Base-by-base conservation (phyloP, 2,888 invertebrate genomes). In the Scotopteryx bipunctaria region DNA sequence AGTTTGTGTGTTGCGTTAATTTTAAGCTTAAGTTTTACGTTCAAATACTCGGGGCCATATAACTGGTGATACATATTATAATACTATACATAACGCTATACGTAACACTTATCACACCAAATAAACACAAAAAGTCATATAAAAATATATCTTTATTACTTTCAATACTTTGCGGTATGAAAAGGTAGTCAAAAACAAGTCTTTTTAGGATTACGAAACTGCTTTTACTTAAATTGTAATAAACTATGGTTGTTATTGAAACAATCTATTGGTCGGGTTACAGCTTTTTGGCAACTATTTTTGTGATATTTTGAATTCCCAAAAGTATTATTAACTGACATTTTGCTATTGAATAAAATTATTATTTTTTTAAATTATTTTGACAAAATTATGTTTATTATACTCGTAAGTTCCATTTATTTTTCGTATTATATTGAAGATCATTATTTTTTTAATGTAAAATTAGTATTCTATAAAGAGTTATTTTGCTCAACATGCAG, bases 1-100 rank as follows among this genome's bases (percentile, higher is more conserved):
- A 40, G 16, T 15, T 58, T 59, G 57, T 53, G 42, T 40, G 38
- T 1, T 43, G 21, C 31, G 11, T 35, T 49, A 46, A 19, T 46
- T 60, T 64, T 67, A 42, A 57, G 48, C 50, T 61, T 57, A 53
- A 52, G 57, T 64, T 73, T 79, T 76, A 67, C 51, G 66, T 75
- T 72, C 63, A 49, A 60, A 64, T 69, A 64, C 69, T 43, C 61
- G 73, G 75, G 75, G 82, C 81, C 82, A 81, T 82, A 78, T 66
- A 55, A 69, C 73, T 70, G 61, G 77, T 81, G 80, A 79, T 80
- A 75, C n/a, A n/a, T n/a, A 57, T 23, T 23, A 42, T 42, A 19
- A 47, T 57, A 62, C 50, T 49, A 59, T 53, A 63, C 59, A 65
- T 71, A 62, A 40, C 55, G 49, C 54, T 47, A 36, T 40, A 25